Base-by-base conservation (phyloP, 2,888 invertebrate genomes). In the Eueremaeus valkanovi region DNA sequence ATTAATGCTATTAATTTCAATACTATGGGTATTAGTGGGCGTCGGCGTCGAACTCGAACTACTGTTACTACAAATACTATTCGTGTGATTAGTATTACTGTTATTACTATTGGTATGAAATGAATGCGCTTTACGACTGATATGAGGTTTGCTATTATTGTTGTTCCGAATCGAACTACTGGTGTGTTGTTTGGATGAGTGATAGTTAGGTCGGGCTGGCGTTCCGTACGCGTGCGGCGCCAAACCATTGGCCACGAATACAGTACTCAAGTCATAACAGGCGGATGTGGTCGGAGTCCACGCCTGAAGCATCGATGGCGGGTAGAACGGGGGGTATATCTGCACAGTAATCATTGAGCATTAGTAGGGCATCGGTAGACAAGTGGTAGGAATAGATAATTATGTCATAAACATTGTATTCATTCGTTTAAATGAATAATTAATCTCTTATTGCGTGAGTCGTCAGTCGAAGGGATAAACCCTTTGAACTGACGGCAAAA, bases 191-290 rank as follows among this genome's bases (percentile, higher is more conserved):
- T 70, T 70, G 0, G 42, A 21, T 27, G 70, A 40, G 24, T 70
- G 21, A 70, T 42, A 42, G 45, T 70, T 70, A 18, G 36, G 66
- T 66, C 66, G 45, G 40, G 21, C 31, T 40, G 66, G 18, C 78
- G 74, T 76, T 78, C 73, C 78, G 79, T 40, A 79, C 73, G 55
- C 86, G 82, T 89, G 89, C 72, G 89, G 90, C 76, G 90, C 86
- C 79, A 91, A 84, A 75, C 90, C 90, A 83, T 90, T 91, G 81
- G 90, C 87, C 77, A 89, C 87, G 83, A 90, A 90, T 78, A 91
- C 81, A 40, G 80, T 79, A 72, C 80, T 80, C 40, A 81, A 77
- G 75, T 81, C 81, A 77, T 79, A 80, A 75, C 79, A 80, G 5
- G 70, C 70, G 45, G 70, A 70, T 21, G 70, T 70, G 29, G 78